Percentiles rank a stretch among this genome's conserved stretches.
Evolutionary conservation across 2,797 vertebrate species (phyloP).

Genomic region (Lophius americanus): DNA sequence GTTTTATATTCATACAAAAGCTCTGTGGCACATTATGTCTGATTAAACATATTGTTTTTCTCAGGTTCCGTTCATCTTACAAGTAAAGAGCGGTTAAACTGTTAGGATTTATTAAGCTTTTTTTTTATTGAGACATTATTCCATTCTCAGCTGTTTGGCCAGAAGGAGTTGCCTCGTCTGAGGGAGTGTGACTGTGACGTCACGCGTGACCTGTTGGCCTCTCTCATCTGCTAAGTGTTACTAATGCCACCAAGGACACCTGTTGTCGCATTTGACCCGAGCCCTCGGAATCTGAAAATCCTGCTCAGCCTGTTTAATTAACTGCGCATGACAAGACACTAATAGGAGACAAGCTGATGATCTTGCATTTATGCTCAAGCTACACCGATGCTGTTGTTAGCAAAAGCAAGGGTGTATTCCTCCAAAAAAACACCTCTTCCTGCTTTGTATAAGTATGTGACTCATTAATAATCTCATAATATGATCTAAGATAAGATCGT

Average conservation of each 20-base stretch:
- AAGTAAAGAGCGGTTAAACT: not conserved
- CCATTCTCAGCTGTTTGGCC: conserved; percentile 1
- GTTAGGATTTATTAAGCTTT: not conserved
- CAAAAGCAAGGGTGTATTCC: too few species aligned
- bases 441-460: too few species aligned
- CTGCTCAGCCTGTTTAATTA: conserved; percentile 41
- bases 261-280: conserved; percentile 49
- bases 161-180: conserved; percentile 6
- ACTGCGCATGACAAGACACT: conserved; percentile 22
- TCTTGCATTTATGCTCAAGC: not conserved
- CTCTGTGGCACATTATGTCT: not conserved
- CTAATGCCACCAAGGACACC: conserved; percentile 71
- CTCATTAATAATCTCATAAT: too few species aligned
- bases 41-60: not conserved
- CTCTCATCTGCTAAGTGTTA: conserved; percentile 60
- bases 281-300: conserved; percentile 38
- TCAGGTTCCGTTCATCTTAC: not conserved
- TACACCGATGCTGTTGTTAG: too few species aligned
- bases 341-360: not conserved
- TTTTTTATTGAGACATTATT: not conserved
- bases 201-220: conserved; percentile 55
- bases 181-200: conserved; percentile 25
- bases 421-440: too few species aligned
- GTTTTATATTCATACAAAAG: not conserved
- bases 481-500: too few species aligned